Conservation (phyloP, 2,113 vertebrate genomes). For the Syngnathoides biaculeatus region DNA sequence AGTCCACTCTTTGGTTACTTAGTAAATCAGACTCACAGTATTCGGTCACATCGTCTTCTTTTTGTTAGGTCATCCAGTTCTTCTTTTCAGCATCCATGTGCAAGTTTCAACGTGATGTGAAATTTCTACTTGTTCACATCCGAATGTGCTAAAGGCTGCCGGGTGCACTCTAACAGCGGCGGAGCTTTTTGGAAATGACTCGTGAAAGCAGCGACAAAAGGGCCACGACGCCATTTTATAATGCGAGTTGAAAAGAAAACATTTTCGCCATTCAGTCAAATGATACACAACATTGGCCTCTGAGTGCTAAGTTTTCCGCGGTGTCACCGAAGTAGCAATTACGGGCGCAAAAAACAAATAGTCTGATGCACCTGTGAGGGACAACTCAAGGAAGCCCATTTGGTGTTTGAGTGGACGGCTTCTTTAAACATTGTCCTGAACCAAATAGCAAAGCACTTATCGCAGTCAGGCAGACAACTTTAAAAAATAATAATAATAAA, state of each 20-base stretch:
- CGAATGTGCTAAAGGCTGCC: not conserved
- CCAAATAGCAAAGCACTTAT: constrained; percentile 24
- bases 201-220: not conserved
- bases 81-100: not conserved
- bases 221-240: not conserved
- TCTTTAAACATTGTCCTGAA: constrained; percentile 13
- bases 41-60: not conserved
- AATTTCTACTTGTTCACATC: not conserved
- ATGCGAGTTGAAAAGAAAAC: not conserved
- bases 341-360: not conserved
- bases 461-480: not conserved
- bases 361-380: constrained; percentile 12
- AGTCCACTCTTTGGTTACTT: not conserved
- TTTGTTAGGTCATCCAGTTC: not conserved
- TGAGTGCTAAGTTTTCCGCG: constrained; percentile 10
- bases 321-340: constrained; percentile 5
- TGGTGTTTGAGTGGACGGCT: constrained; percentile 13
- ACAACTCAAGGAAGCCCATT: constrained; percentile 16
- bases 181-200: not conserved
- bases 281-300: constrained; percentile 7
- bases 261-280: not conserved
- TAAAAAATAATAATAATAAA: constrained; percentile 5
- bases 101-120: not conserved
- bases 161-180: too few relatives aligned
- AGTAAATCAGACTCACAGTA: not conserved